A percentile compares a stretch with the other conserved stretches of the same genome.
Evolutionary conservation across 2,113 vertebrate genomes (phyloP).

Genomic region (Gorsachius goisagi): DNA sequence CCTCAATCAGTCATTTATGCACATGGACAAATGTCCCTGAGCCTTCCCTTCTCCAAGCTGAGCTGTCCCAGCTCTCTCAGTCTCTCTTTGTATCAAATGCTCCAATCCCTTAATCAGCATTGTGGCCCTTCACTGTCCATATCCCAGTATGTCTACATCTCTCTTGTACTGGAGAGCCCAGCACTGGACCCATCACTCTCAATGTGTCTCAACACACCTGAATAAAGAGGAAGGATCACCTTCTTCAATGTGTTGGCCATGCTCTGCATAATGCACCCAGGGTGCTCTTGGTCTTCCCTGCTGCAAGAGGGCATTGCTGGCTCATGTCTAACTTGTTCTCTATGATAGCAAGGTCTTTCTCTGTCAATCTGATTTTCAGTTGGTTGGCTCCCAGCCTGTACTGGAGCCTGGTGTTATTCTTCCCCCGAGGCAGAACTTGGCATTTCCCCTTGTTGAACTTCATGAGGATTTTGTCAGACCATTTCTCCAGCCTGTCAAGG

Average conservation of each 20-base stretch:
- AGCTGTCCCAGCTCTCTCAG: neutral
- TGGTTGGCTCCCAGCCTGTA: accelerated
- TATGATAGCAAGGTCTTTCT: neutral
- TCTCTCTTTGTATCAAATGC: neutral
- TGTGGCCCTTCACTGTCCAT: neutral
- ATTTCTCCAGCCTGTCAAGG: neutral
- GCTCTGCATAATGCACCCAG: neutral
- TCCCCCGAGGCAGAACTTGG: neutral
- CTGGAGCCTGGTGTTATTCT: neutral
- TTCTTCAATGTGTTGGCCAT: neutral
- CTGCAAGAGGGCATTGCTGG: neutral
- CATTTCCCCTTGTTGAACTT: neutral
- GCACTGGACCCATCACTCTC: neutral
- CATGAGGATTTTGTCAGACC: neutral
- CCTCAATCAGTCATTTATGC: accelerated
- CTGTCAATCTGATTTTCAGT: neutral
- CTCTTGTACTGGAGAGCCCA: neutral
- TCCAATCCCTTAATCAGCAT: neutral
- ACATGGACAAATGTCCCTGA: neutral
- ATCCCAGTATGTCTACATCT: neutral
- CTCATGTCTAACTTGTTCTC: neutral
- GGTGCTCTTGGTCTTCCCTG: neutral
- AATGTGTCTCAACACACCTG: neutral
- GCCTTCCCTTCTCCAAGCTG: neutral
- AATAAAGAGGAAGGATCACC: neutral